A percentile compares a stretch with the other conserved stretches of the same genome.
Evolutionary conservation across 2,113 vertebrate genomes (phyloP).

Genomic region (Symphodus melops): DNA sequence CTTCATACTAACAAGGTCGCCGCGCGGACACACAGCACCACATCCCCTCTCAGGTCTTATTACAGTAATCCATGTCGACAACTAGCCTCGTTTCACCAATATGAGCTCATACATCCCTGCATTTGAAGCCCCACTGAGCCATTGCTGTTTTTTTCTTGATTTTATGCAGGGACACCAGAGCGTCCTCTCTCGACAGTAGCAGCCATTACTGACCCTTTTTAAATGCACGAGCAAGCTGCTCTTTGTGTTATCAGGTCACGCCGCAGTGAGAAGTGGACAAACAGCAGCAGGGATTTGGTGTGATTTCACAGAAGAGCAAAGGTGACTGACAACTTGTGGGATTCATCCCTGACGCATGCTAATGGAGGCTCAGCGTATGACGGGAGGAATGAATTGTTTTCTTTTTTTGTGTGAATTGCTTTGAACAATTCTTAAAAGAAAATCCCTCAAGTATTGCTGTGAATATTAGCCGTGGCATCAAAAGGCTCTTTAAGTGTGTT

Average conservation of each 20-base stretch:
- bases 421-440: slow-evolving; percentile 68
- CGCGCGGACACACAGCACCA: slow-evolving; percentile 37
- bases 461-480: slow-evolving; percentile 61
- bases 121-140: neutral
- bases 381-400: slow-evolving; percentile 52
- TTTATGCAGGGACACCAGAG: slow-evolving; percentile 47
- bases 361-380: slow-evolving; percentile 58
- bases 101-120: slow-evolving; percentile 48
- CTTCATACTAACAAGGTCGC: slow-evolving; percentile 67
- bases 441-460: slow-evolving; percentile 61
- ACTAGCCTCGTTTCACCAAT: slow-evolving; percentile 57
- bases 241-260: slow-evolving; percentile 44
- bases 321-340: slow-evolving; percentile 69
- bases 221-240: slow-evolving; percentile 1
- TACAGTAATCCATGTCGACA: slow-evolving; percentile 68
- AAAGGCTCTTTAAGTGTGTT: slow-evolving; percentile 25
- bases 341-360: slow-evolving; percentile 55
- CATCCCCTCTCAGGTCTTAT: slow-evolving; percentile 52
- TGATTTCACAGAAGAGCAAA: slow-evolving; percentile 66
- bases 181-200: slow-evolving; percentile 50
- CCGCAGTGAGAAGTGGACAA: slow-evolving; percentile 34
- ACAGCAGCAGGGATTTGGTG: slow-evolving; percentile 55
- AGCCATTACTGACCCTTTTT: slow-evolving; percentile 41
- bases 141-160: slow-evolving; percentile 38
- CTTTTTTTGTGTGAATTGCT: slow-evolving; percentile 43